A percentile compares a stretch with the other conserved stretches of the same genome.
Evolutionary conservation across 2,888 invertebrate genomes (phyloP).

Genomic region (Andrena minutula): DNA sequence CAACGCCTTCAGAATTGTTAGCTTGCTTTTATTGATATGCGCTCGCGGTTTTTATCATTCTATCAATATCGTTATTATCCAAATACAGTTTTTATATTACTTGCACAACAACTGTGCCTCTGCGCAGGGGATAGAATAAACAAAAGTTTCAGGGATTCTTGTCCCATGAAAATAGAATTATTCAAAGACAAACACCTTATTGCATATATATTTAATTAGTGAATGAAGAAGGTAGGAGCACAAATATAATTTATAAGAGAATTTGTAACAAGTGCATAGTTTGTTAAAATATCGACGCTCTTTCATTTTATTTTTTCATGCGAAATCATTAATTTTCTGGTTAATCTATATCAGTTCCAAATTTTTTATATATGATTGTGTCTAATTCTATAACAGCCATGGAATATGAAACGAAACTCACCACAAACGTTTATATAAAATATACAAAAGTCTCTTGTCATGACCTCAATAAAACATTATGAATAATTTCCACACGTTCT

Average conservation of each 20-base stretch:
- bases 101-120: background rate
- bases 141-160: too few relatives aligned
- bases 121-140: too few relatives aligned
- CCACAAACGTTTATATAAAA: conserved; percentile 36
- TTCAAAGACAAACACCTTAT: too few relatives aligned
- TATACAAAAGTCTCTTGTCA: conserved; percentile 46
- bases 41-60: background rate
- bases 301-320: background rate
- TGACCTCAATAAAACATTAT: conserved; percentile 50
- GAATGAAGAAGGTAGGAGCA: too few relatives aligned
- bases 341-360: background rate
- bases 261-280: too few relatives aligned
- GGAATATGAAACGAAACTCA: conserved; percentile 37
- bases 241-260: too few relatives aligned
- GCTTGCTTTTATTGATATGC: too few relatives aligned
- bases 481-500: conserved; percentile 36
- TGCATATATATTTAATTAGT: too few relatives aligned
- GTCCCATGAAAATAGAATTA: too few relatives aligned
- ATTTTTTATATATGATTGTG: background rate
- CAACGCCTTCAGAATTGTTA: background rate
- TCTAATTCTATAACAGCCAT: background rate
- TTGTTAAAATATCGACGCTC: background rate
- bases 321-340: conserved; percentile 3
- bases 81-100: background rate
- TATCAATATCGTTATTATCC: background rate